Evolutionary conservation across 2,113 vertebrate species (phyloP).

Genomic region (Rhea americana): DNA sequence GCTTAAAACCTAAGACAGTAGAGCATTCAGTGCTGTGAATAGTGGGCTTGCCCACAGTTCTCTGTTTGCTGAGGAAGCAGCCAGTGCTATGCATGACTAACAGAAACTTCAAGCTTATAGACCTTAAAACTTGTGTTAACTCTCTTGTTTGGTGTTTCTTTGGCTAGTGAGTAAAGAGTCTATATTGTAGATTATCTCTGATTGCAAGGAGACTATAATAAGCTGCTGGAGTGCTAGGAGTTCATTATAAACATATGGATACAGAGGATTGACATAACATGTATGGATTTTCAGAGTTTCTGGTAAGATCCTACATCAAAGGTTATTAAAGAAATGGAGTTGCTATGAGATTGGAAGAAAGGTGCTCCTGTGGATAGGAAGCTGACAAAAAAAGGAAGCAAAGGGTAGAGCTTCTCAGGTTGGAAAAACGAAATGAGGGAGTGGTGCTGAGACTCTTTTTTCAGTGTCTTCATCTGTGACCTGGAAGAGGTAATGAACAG

Average conservation of each 20-base stretch:
- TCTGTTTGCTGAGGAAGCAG: neutral
- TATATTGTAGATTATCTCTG: neutral
- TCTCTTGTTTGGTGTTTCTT: neutral
- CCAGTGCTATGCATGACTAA: neutral
- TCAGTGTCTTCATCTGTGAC: neutral
- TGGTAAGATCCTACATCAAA: neutral
- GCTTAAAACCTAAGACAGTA: neutral
- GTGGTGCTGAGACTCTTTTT: neutral
- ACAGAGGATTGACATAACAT: neutral
- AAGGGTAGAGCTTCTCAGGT: neutral
- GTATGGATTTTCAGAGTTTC: neutral
- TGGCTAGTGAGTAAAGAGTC: neutral
- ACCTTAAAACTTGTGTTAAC: neutral
- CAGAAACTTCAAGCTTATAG: neutral
- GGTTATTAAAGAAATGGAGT: neutral
- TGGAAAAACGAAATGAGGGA: neutral
- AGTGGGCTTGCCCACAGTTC: neutral
- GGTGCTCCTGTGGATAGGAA: neutral
- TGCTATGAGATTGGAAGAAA: neutral
- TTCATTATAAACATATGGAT: neutral
- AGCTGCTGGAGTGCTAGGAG: neutral
- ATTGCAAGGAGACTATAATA: neutral
- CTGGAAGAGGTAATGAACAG: constrained; percentile 28
- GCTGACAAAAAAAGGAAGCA: neutral
- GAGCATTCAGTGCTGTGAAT: neutral